Evolutionary conservation across 1,140 invertebrate species (phyloP), one percentile per base, ranked within the genome.

Genomic region (Caerostris extrusa): DNA sequence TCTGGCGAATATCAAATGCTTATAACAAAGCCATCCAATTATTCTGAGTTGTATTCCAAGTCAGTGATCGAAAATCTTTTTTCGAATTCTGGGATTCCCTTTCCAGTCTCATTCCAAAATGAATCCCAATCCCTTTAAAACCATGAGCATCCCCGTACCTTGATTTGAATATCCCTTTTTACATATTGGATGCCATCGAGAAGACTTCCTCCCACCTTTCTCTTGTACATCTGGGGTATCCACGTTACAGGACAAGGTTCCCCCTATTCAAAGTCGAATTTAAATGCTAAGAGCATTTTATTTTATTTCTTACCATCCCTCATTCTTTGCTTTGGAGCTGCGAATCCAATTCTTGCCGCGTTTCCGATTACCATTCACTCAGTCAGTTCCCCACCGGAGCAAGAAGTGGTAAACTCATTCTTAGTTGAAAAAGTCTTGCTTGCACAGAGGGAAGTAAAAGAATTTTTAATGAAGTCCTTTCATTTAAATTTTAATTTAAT

Each of bases 281-380:
- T 89, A 69, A 89, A 89, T 89, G 64, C 87, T 69, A 55, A 89
- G 50, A 89, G 61, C 87, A 69, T 69, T 89, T 69, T 12, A 14
- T 34, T 34, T 34, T 34, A 34, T 34, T 34, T 34, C 2, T 34
- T 34, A 34, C 2, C 34, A 34, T 34, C 34, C 34, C 34, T 34
- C 2, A 34, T 34, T 34, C 17, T 67, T 61, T 5, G 5, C 4
- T 50, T n/a, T 6, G 17, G 7, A 17, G n/a, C 67, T 19, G 17
- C 71, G 7, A 77, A 61, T 55, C 12, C 50, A n/a, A 89, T 89
- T 89, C 87, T 55, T 89, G 8, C 50, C 61, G 19, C 85, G 5
- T 61, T 83, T 71, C 55, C 90, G 64, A 91, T 91, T 91, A 91
- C 58, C 56, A 91, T 91, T 83, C 90, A 83, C 61, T 7, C 14